phyloP scores from a whole-genome alignment of 92 coral and sea anemone genomes.

The Phymanthus crucifer region DNA sequence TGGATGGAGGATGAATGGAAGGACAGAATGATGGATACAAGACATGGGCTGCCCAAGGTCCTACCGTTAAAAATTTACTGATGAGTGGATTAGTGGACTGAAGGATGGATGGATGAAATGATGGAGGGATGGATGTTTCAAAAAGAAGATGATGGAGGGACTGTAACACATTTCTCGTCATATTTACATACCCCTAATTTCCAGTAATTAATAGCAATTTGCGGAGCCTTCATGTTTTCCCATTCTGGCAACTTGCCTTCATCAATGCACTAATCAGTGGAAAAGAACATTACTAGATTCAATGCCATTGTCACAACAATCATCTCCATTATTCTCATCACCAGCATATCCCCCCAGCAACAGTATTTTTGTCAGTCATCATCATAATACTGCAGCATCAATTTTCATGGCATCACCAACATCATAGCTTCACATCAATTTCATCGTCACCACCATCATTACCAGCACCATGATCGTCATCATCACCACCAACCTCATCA shows the following conservation, averaged over 20 bases:
- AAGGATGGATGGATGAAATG: neutral
- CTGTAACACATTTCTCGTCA: neutral
- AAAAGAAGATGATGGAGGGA: constrained; percentile 1
- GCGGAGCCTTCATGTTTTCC: constrained; percentile 75
- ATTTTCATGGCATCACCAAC: too few species aligned
- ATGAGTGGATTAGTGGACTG: neutral
- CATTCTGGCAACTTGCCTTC: constrained; percentile 72
- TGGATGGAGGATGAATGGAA: neutral
- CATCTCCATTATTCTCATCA: neutral
- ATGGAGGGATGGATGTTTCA: neutral
- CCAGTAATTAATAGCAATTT: constrained; percentile 86
- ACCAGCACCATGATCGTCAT: too few species aligned
- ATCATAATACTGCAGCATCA: too few species aligned
- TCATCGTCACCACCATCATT: too few species aligned
- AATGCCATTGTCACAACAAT: neutral
- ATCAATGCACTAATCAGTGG: constrained; percentile 69
- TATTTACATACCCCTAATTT: constrained; percentile 60
- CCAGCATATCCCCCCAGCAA: too few species aligned
- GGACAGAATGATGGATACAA: neutral
- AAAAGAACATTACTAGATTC: neutral
- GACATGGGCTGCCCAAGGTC: too few species aligned
- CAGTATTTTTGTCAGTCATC: too few species aligned
- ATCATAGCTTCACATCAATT: too few species aligned
- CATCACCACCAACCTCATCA: neutral
- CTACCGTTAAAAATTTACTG: too few species aligned